Conservation (phyloP, 2,888 invertebrate genomes). For the Hydrotaea diabolus region DNA sequence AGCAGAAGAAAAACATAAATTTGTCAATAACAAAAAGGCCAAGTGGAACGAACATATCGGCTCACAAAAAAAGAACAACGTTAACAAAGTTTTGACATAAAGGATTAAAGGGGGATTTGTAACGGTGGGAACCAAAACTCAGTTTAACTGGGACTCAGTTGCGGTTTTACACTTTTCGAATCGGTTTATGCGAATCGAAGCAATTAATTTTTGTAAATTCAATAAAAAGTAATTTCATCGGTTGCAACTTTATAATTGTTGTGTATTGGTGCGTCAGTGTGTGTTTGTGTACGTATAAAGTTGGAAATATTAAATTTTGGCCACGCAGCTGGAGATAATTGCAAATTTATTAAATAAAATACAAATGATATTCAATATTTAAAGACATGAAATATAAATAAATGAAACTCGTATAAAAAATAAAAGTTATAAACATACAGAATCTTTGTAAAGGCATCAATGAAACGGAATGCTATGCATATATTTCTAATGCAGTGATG, state of each 20-base stretch:
- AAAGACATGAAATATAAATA: conserved; percentile 52
- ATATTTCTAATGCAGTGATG: neutral
- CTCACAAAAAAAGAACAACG: neutral
- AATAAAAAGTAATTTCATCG: conserved; percentile 14
- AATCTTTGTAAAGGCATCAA: conserved; percentile 40
- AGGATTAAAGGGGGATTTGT: conserved; percentile 3
- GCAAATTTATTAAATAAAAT: conserved; percentile 52
- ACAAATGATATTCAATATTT: conserved; percentile 56
- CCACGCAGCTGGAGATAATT: conserved; percentile 51
- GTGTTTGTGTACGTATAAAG: too few relatives aligned
- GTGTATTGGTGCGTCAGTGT: neutral
- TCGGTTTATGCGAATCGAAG: conserved; percentile 12
- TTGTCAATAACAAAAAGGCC: conserved; percentile 2
- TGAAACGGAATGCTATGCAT: conserved; percentile 22
- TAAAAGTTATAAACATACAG: conserved; percentile 18
- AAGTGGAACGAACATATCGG: conserved; percentile 5
- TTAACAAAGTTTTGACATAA: conserved; percentile 23
- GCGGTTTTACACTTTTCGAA: neutral
- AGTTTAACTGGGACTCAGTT: neutral
- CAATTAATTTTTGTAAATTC: conserved; percentile 26
- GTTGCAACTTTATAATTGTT: neutral
- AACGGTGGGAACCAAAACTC: conserved; percentile 16
- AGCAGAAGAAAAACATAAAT: conserved; percentile 17
- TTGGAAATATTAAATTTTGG: conserved; percentile 27
- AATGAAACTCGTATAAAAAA: conserved; percentile 44